Conservation (phyloP, 2,888 invertebrate species). For the Cremastobaeus sp. region DNA sequence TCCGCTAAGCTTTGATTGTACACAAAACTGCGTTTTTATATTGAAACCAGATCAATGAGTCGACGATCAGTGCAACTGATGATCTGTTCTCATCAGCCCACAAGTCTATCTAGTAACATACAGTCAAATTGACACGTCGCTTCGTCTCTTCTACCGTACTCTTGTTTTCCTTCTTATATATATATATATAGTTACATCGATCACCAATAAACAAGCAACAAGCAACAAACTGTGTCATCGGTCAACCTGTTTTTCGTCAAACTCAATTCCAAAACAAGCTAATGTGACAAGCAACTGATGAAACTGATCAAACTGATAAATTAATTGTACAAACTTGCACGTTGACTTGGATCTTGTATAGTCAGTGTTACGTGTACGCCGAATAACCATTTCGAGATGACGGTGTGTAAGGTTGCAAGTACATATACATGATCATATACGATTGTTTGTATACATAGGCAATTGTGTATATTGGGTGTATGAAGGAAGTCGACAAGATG, state of each 20-base stretch:
- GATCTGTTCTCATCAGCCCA: constrained; percentile 12
- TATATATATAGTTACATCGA: no score
- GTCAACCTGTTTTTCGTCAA: constrained; percentile 10
- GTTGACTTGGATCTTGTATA: constrained; percentile 41
- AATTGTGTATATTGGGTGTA: no score
- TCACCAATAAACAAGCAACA: no score
- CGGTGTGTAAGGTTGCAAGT: no score
- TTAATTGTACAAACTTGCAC: constrained; percentile 41
- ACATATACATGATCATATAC: no score
- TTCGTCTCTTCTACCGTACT: constrained; percentile 31
- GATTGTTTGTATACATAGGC: no score
- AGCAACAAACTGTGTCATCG: constrained; percentile 61
- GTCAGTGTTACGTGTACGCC: constrained; percentile 31
- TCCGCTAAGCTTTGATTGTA: constrained; percentile 79
- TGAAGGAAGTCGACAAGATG: no score
- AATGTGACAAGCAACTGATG: no score
- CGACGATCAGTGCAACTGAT: constrained; percentile 61
- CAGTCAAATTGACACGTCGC: constrained; percentile 30
- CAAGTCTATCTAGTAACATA: constrained; percentile 9
- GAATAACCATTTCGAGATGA: constrained; percentile 41
- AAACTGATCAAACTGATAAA: background rate
- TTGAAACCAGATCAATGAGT: constrained; percentile 45
- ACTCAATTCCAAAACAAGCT: no score
- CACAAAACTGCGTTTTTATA: constrained; percentile 13
- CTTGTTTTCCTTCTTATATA: constrained; percentile 8